These are phyloP conservation scores for Parotia lawesii DNA, from an alignment of 2,113 vertebrate species.

Conservation along the genomic window DNA sequence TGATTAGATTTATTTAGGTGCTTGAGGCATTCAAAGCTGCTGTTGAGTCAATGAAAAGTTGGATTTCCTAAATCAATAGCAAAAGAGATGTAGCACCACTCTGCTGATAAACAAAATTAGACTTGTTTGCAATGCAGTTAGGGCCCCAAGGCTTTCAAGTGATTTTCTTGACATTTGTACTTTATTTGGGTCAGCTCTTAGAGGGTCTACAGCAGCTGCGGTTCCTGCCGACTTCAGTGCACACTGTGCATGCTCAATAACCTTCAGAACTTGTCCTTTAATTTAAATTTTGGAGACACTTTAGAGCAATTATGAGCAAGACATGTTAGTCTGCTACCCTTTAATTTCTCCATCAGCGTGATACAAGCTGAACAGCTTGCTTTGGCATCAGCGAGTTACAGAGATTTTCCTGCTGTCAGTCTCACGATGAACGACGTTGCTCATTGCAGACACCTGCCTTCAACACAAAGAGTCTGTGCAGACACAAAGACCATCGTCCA, in stretches of 20 bases:
- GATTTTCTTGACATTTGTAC: slow-evolving; percentile 10
- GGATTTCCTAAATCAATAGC: slow-evolving; percentile 9
- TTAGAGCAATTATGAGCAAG: not conserved
- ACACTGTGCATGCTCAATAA: not conserved
- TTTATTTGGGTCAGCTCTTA: not conserved
- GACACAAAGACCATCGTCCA: not conserved
- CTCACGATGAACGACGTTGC: not conserved
- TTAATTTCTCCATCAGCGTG: not conserved
- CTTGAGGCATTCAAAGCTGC: not conserved
- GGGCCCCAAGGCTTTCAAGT: not conserved
- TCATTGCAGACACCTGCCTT: not conserved
- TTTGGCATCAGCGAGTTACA: not conserved
- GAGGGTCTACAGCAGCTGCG: not conserved
- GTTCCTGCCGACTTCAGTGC: not conserved
- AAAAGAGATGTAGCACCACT: not conserved
- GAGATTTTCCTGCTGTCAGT: not conserved
- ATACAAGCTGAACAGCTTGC: not conserved
- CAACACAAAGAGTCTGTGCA: not conserved
- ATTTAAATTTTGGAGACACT: not conserved
- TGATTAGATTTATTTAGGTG: slow-evolving; percentile 37
- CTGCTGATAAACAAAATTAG: slow-evolving; percentile 36
- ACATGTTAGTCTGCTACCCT: not conserved
- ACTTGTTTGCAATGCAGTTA: slow-evolving; percentile 3
- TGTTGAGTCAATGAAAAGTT: slow-evolving; percentile 32
- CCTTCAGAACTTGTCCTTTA: not conserved